These are phyloP conservation scores for Conus betulinus DNA, from an alignment of 1,140 invertebrate species.

Conservation along the genomic window DNA sequence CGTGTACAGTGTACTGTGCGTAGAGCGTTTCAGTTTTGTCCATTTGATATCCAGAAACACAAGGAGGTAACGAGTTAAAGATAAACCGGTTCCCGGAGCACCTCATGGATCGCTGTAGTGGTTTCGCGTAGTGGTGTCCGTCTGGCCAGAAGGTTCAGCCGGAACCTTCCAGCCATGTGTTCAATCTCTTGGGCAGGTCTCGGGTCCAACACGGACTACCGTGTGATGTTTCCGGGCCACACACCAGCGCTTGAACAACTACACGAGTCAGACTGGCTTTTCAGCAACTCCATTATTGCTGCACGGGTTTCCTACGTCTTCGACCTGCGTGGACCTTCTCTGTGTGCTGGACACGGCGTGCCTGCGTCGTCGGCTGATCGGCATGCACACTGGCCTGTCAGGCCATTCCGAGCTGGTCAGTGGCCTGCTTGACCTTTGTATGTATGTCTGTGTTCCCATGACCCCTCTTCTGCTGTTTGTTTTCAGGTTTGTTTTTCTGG, in stretches of 20 bases:
- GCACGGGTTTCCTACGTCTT: constrained; percentile 38
- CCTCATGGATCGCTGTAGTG: too few species aligned
- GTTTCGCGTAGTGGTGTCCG: too few species aligned
- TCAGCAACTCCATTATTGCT: constrained; percentile 52
- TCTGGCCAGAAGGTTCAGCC: too few species aligned
- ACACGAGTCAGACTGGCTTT: constrained; percentile 59
- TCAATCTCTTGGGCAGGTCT: constrained; percentile 41
- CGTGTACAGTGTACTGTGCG: too few species aligned
- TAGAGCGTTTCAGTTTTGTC: too few species aligned
- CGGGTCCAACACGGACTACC: constrained; percentile 57
- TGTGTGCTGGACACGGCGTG: constrained; percentile 95
- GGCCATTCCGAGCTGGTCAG: constrained; percentile 85
- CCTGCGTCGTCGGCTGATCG: constrained; percentile 92
- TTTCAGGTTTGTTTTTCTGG: too few species aligned
- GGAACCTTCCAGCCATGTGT: too few species aligned
- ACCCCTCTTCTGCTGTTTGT: too few species aligned
- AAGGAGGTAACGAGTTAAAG: too few species aligned
- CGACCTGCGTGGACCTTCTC: constrained; percentile 84
- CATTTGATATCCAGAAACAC: too few species aligned
- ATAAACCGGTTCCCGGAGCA: too few species aligned
- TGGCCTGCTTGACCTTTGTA: not conserved
- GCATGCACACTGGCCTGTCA: constrained; percentile 90
- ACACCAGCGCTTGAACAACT: constrained; percentile 41
- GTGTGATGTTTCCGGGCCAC: not conserved
- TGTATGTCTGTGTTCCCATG: too few species aligned